These are phyloP conservation scores for Eurytoma adleriae DNA, from an alignment of 2,888 invertebrate species.

Conservation along the genomic window DNA sequence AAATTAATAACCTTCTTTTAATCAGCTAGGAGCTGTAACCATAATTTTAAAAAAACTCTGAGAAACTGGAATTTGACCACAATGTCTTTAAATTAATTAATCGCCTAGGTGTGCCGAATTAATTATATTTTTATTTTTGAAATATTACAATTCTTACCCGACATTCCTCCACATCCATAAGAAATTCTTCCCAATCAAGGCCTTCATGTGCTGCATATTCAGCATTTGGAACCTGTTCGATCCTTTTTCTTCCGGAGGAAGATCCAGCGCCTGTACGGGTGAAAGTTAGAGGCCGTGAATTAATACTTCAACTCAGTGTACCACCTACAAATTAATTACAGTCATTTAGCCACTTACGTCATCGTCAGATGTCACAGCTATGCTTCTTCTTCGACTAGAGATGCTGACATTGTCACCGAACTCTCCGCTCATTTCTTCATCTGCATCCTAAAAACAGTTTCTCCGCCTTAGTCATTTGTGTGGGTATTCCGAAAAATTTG, in stretches of 20 bases:
- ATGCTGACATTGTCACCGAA: conserved; percentile 91
- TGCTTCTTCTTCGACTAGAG: conserved; percentile 82
- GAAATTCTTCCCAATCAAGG: conserved; percentile 92
- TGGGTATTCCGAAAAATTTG: not conserved
- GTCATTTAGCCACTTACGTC: conserved; percentile 59
- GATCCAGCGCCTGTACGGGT: conserved; percentile 77
- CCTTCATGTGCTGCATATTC: conserved; percentile 85
- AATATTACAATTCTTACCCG: conserved; percentile 78
- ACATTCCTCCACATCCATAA: conserved; percentile 91
- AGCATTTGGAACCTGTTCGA: conserved; percentile 78
- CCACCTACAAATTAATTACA: not conserved
- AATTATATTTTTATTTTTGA: too few relatives aligned
- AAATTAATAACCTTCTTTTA: too few relatives aligned
- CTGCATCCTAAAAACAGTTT: conserved; percentile 64
- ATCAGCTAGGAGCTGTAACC: too few relatives aligned
- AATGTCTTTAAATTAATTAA: too few relatives aligned
- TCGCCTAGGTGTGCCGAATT: too few relatives aligned
- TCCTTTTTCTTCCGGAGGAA: conserved; percentile 84
- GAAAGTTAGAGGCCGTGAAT: conserved; percentile 18
- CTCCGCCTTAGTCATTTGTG: not conserved
- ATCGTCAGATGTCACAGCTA: conserved; percentile 78
- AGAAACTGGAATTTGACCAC: too few relatives aligned
- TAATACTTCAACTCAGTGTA: conserved; percentile 1
- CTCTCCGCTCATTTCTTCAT: conserved; percentile 88
- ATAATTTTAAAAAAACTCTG: too few relatives aligned